Base-by-base conservation (phyloP, 2,797 vertebrate genomes). In the Emys orbicularis region DNA sequence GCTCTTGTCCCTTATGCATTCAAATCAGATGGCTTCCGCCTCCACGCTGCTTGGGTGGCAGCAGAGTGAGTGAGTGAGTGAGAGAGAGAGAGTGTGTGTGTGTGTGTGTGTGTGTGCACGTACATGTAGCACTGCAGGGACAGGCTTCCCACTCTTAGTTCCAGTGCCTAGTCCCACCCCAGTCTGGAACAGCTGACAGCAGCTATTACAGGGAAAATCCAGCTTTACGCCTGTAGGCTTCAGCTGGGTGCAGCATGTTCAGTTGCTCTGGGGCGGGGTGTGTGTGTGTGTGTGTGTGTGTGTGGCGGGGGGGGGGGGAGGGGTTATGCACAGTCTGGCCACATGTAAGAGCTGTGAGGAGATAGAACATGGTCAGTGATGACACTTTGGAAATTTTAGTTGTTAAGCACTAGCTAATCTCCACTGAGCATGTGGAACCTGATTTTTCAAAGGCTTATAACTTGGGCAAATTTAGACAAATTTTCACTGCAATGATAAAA, bases 141-240 rank as follows among this genome's bases (percentile, higher is more conserved):
- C 16, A 11, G 21, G 65, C 21, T 41, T 72, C 65, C 37, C 4
- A 23, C 82, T 89, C 37, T 8, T 41, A 44, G 1, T 89, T 88
- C 65, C 94, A 61, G 79, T 31, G n/a, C 23, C 57, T 8, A 10
- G 61, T 34, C 23, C 6, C 0, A 1, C 1, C 0, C 0, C 9
- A 3, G 3, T 44, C 44, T 1, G 4, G 0, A 0, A 5, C 0
- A 0, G 21, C 72, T 79, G 79, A 41, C 23, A 76, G 84, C 16
- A 29, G 11, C 90, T 80, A 37, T 68, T 86, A 16, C 50, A 0
- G 3, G n/a, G 12, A 3, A 52, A 81, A 10, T 27, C 10, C 31
- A 37, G n/a, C n/a, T 68, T 68, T 34, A 34, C 16, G 6, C 61
- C 5, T 18, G 44, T 16, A 11, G 23, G 23, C 72, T 2, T 5